phyloP scores from a whole-genome alignment of 1,140 invertebrate genomes.

The Anastatus disparis region DNA sequence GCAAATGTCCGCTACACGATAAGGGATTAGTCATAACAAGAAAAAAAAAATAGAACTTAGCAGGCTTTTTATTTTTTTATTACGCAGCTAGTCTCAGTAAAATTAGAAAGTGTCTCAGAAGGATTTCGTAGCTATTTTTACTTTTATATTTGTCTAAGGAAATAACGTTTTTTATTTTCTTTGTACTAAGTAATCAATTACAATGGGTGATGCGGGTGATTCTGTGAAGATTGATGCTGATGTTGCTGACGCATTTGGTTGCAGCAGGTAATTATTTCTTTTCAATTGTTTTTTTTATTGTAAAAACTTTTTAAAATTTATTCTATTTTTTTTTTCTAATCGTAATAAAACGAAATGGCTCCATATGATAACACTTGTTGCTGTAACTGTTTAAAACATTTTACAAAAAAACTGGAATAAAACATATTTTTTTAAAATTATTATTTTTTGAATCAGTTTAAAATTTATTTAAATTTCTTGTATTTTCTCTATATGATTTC shows the following conservation, averaged over 20 bases:
- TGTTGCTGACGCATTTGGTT: slow-evolving; percentile 57
- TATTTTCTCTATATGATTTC: too few species aligned
- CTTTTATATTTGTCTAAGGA: not conserved
- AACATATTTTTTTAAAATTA: slow-evolving; percentile 29
- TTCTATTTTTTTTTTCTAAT: slow-evolving; percentile 3
- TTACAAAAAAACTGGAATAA: not conserved
- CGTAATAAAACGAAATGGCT: too few species aligned
- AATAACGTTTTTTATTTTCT: slow-evolving; percentile 5
- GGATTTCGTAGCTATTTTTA: too few species aligned
- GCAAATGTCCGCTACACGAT: too few species aligned
- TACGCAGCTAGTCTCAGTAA: not conserved
- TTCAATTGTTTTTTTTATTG: slow-evolving; percentile 9
- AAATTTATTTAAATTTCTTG: too few species aligned
- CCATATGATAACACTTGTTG: too few species aligned
- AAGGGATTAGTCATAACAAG: not conserved
- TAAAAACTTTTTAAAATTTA: too few species aligned
- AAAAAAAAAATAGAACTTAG: not conserved
- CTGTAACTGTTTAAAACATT: not conserved
- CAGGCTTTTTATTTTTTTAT: slow-evolving; percentile 10
- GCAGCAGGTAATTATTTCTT: slow-evolving; percentile 51
- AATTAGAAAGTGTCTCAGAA: not conserved
- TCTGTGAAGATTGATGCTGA: too few species aligned
- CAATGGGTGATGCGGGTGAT: slow-evolving; percentile 38
- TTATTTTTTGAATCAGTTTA: too few species aligned
- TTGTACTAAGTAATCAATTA: not conserved